Evolutionary conservation across 1,140 invertebrate species (phyloP).

Genomic region (Drosophila orosa): DNA sequence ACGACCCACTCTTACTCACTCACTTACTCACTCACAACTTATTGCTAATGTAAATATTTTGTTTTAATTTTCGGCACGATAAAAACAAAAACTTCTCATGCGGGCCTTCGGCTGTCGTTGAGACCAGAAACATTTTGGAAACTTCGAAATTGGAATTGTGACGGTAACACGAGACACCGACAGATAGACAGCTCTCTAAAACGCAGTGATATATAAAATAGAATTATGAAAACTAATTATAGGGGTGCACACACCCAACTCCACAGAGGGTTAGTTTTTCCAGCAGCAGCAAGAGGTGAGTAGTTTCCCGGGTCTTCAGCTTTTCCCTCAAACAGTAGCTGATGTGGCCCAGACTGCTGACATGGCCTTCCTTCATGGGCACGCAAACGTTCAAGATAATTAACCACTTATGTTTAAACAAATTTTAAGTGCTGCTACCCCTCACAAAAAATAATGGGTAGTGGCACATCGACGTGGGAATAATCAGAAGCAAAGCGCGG

Average conservation of each 20-base stretch:
- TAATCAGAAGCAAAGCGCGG: slow-evolving; percentile 52
- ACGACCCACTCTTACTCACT: slow-evolving; percentile 9
- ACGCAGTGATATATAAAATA: slow-evolving; percentile 73
- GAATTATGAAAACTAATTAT: slow-evolving; percentile 80
- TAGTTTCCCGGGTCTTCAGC: slow-evolving; percentile 24
- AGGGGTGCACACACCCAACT: slow-evolving; percentile 52
- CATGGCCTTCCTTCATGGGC: slow-evolving; percentile 37
- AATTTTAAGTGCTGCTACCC: slow-evolving; percentile 69
- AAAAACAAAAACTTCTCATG: slow-evolving; percentile 66
- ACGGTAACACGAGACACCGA: slow-evolving; percentile 47
- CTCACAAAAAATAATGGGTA: slow-evolving; percentile 20
- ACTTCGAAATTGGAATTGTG: slow-evolving; percentile 55
- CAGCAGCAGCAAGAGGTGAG: slow-evolving; percentile 12
- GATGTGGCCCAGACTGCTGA: slow-evolving; percentile 17
- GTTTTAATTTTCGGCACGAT: slow-evolving; percentile 67
- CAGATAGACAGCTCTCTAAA: slow-evolving; percentile 62
- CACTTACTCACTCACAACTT: slow-evolving; percentile 53
- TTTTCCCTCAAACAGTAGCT: slow-evolving; percentile 41
- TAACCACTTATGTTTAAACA: slow-evolving; percentile 82
- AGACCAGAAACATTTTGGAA: slow-evolving; percentile 13
- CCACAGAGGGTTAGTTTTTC: slow-evolving; percentile 6
- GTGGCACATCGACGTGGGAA: slow-evolving; percentile 65
- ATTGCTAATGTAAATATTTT: slow-evolving; percentile 80
- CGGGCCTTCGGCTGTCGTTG: slow-evolving; percentile 39
- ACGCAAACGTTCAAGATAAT: slow-evolving; percentile 78